Base-by-base conservation (phyloP, 2,113 vertebrate species). In the Carassius carassius region DNA sequence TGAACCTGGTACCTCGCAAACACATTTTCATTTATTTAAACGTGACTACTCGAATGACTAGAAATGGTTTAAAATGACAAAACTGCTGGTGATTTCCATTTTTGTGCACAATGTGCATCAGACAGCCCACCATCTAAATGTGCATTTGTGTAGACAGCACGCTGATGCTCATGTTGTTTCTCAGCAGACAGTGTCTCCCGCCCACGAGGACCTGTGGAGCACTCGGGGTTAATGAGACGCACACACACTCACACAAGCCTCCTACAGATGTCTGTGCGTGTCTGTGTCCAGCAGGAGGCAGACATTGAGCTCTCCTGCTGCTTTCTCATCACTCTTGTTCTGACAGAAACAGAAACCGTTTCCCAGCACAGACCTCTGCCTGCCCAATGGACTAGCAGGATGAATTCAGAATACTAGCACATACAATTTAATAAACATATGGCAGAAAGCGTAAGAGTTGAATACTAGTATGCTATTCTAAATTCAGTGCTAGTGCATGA, bases 261-360 rank as follows among this genome's bases (percentile, higher is more conserved):
- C 83, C 23, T 63, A 78, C 86, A 83, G 73, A 73, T 49, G 73
- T 54, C 67, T 74, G 41, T 74, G 23, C 23, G 12, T 13, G 49
- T 72, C 63, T 72, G 62, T 80, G 72, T 19, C 86, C 82, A 81
- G 62, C 74, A 81, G 60, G 62, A 41, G 82, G 72, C 77, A 84
- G 29, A 51, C 5, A 21, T n/a, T 41, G 32, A 23, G 60, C 25
- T 47, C 23, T 41, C 44, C 49, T 73, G 58, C 76, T 67, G 65
- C 29, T 51, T 29, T 78, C 76, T 32, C 76, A 78, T 78, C 25
- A 44, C 32, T 14, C n/a, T 17, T 80, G 21, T 6, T 73, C 70
- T 44, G 70, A 41, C 17, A 73, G 21, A 44, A 73, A 44, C 32
- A 73, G 37, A 23, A 44, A 44, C 37, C 17, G 25, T 16, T 65